Percentiles rank a stretch among this genome's conserved stretches.
Conservation (phyloP, 2,797 vertebrate genomes). For the Pogoniulus pusillus region DNA sequence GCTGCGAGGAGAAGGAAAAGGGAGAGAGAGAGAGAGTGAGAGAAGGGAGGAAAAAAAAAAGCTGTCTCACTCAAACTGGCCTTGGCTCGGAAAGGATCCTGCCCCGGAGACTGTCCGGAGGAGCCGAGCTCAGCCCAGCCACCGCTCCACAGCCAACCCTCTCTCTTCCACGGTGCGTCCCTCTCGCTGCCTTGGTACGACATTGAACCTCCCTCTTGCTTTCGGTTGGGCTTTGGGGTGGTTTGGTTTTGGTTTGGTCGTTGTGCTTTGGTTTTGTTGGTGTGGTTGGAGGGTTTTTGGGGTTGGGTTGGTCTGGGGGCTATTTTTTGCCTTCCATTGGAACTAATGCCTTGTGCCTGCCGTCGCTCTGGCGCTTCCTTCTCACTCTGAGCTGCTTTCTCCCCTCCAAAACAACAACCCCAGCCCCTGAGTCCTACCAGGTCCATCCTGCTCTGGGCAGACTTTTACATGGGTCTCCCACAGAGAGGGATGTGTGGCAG, state of each 20-base stretch:
- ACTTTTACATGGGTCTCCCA: not conserved
- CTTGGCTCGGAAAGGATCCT: slow-evolving; percentile 71
- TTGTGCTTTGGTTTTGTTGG: no score
- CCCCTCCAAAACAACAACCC: not conserved
- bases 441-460: not conserved
- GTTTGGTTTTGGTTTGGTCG: not conserved
- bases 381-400: slow-evolving; percentile 21
- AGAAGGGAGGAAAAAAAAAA: slow-evolving; percentile 62
- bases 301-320: not conserved
- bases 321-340: slow-evolving; percentile 40
- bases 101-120: slow-evolving; percentile 69
- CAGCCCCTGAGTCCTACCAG: not conserved
- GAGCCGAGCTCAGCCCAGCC: slow-evolving; percentile 70
- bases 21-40: slow-evolving; percentile 63
- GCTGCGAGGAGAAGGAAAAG: slow-evolving; percentile 73
- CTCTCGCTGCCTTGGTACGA: slow-evolving; percentile 69
- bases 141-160: slow-evolving; percentile 63
- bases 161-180: slow-evolving; percentile 68
- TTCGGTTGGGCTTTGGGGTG: slow-evolving; percentile 9
- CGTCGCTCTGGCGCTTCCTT: slow-evolving; percentile 51
- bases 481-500: not conserved
- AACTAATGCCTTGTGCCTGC: slow-evolving; percentile 44
- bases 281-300: not conserved
- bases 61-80: slow-evolving; percentile 73
- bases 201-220: slow-evolving; percentile 63